Evolutionary conservation across 2,888 invertebrate genomes (phyloP).

Genomic region (Cephus spinipes): DNA sequence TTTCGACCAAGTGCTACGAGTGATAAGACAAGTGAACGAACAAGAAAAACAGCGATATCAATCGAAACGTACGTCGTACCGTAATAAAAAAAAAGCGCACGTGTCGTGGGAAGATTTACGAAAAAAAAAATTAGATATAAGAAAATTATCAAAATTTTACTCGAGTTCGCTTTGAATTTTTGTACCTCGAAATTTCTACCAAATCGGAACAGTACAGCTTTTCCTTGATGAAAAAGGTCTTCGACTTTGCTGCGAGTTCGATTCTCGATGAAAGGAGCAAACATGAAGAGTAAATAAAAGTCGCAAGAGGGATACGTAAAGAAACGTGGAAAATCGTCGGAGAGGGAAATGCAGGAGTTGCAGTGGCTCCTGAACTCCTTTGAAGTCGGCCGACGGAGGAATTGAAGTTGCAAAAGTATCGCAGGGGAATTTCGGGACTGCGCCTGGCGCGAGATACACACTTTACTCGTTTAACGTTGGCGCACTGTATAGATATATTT

Average conservation of each 20-base stretch:
- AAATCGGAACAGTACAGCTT: neutral
- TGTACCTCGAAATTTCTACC: neutral
- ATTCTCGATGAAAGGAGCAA: neutral
- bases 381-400: neutral
- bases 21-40: neutral
- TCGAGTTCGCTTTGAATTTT: neutral
- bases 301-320: neutral
- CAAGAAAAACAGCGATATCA: neutral
- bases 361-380: neutral
- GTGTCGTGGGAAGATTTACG: neutral
- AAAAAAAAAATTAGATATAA: neutral
- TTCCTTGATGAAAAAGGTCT: fast-evolving
- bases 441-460: slow-evolving; percentile 34
- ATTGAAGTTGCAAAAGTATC: slow-evolving; percentile 8
- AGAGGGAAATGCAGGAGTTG: neutral
- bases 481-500: neutral
- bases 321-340: neutral
- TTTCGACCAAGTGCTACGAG: neutral
- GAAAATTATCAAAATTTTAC: neutral
- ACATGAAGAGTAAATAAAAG: neutral
- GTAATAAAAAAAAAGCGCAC: neutral
- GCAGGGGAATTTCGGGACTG: slow-evolving; percentile 27
- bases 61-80: neutral
- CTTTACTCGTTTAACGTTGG: neutral
- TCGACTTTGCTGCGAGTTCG: neutral